Base-by-base conservation (phyloP, 1,140 invertebrate genomes). In the Saccostrea echinata region DNA sequence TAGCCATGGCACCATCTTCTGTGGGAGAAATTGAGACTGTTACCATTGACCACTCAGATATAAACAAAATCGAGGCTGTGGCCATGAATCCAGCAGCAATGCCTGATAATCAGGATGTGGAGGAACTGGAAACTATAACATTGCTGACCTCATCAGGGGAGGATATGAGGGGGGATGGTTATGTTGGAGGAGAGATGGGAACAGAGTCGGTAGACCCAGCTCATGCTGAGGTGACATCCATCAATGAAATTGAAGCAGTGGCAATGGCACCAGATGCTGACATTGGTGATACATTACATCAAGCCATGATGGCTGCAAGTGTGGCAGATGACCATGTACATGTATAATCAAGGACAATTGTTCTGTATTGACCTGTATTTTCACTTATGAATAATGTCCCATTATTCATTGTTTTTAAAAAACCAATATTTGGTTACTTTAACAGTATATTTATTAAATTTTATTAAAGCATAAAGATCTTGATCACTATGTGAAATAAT, bases 241-340 rank as follows among this genome's bases (percentile, higher is more conserved):
- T 24, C 30, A 87, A 88, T 35, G 64, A 84, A 57, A 91, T 87
- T n/a, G 91, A 90, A 30, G 89, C 84, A 68, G 84, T 87, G 24
- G 89, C 85, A 0, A 89, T 88, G 83, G 90, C 88, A 76, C 84
- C 91, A 24, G 27, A 76, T 33, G 82, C 57, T 43, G 86, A 88
- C 30, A 85, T 81, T 33, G 30, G 30, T 16, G 90, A 89, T 51
- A 52, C 86, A 6, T 27, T 91, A 57, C 85, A 91, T 33, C 86
- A 89, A 43, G 88, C 90, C 13, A 86, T 90, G 90, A 84, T 91
- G 30, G 88, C 81, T 11, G 87, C 88, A 27, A 86, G 88, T 86
- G 88, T 90, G 18, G 86, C 85, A 16, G 90, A 90, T 3, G 84
- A 86, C 8, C 84, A 84, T 12, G 86, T 84, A 24, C 84, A 84